phyloP scores from a whole-genome alignment of 2,113 vertebrate genomes.

The Struthidea cinerea region DNA sequence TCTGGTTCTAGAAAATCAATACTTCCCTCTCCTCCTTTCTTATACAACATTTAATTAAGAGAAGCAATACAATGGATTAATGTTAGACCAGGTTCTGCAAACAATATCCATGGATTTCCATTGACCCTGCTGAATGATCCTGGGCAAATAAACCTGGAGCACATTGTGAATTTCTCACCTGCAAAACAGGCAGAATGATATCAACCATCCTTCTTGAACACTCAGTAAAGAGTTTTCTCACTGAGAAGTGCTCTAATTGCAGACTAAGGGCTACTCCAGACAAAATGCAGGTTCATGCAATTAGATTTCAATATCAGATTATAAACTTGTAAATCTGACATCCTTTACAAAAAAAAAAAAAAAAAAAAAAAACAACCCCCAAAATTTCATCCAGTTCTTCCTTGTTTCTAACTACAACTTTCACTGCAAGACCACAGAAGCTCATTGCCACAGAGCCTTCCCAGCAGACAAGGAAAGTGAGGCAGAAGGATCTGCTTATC shows the following conservation, averaged over 20 bases:
- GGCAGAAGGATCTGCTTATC: not conserved
- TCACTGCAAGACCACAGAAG: not conserved
- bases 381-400: not conserved
- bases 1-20: not conserved
- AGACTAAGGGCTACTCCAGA: not conserved
- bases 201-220: not conserved
- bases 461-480: not conserved
- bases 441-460: not conserved
- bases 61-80: not conserved
- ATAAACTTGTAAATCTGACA: not conserved
- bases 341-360: not conserved
- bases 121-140: not conserved
- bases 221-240: not conserved
- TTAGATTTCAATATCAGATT: not conserved
- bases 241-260: not conserved
- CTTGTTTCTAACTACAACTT: not conserved
- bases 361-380: not conserved
- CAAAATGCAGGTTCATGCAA: not conserved
- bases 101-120: not conserved
- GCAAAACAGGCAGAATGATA: not conserved
- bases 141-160: not conserved
- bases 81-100: not conserved
- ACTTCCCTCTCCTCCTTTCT: not conserved
- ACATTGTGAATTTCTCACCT: not conserved
- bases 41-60: not conserved